Conservation (phyloP, 2,113 vertebrate genomes). For the Periophthalmodon schlosseri region DNA sequence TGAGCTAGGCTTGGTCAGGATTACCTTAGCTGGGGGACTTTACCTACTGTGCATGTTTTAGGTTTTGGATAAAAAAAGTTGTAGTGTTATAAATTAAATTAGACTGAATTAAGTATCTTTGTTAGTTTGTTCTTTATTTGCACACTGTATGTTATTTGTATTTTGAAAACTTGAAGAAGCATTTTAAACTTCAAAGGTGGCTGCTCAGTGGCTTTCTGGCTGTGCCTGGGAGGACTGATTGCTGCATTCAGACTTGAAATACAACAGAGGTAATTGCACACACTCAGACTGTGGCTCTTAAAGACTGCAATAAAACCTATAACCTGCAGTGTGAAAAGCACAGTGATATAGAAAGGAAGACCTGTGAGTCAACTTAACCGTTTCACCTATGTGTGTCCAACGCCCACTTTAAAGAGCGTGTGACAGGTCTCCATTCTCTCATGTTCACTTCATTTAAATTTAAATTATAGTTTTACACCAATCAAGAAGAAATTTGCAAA, state of each 20-base stretch:
- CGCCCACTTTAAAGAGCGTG: background rate
- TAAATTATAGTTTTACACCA: too few species aligned
- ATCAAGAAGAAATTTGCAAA: too few species aligned
- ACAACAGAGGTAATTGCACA: background rate
- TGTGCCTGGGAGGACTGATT: background rate
- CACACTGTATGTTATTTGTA: background rate
- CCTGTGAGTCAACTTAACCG: background rate
- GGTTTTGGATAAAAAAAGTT: too few species aligned
- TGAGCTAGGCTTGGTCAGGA: background rate
- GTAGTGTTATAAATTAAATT: too few species aligned
- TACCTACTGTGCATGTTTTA: too few species aligned
- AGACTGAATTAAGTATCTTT: background rate
- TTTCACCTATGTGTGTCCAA: background rate
- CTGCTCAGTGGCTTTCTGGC: background rate
- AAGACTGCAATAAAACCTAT: background rate
- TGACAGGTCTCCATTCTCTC: too few species aligned
- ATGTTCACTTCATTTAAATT: too few species aligned
- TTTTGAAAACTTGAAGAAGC: background rate
- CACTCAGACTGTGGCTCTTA: background rate
- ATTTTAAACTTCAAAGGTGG: background rate
- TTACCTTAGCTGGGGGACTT: too few species aligned
- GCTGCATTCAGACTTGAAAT: conserved; percentile 5
- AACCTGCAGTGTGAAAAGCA: background rate
- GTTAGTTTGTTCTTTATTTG: background rate
- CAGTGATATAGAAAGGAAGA: background rate